Evolutionary conservation across 2,113 vertebrate genomes (phyloP), one percentile per base, ranked within the genome.

Genomic region (Astur gentilis): DNA sequence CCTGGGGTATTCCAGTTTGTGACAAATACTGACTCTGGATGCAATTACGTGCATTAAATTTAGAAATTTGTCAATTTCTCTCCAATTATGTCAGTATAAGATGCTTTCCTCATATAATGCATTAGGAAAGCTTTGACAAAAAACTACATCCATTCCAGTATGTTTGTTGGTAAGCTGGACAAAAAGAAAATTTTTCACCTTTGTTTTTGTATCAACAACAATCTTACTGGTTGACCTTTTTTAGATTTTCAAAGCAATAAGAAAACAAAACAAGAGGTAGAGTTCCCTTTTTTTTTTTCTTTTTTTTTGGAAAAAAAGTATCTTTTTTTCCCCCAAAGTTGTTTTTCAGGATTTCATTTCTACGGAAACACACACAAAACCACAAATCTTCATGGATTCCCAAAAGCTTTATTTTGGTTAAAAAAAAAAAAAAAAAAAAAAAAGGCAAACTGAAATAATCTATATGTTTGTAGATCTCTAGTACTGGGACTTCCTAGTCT

Each of bases 261-360:
- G 32, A 72, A 88, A 50, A 49, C 6, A 73, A 87, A 61, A 32
- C 3, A 64, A 69, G 23, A 20, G 5, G 10, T 16, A 40, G 18
- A 44, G 6, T 31, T 57, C 47, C 1, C 10, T 26, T 25, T 29
- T 10, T 72, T 55, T 57, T 36, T 36, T 36, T 36, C 36, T 12
- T 72, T 55, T 62, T 10, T 5, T 42, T 13, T 12, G 5, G 2
- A 3, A 7, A 61, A 40, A 42, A 32, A 55, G 25, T 19, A 49
- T 40, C 10, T 17, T 47, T 47, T 40, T 57, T 10, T 1, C 4
- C 13, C 13, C 6, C 3, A 2, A 5, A n/a, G 16, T 14, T 66
- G 13, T n/a, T 79, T 58, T 62, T 44, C 15, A n/a, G n/a, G 11
- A 23, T 40, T 57, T 70, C 2, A 19, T 62, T 81, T 87, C 42